Percentiles rank a stretch among this genome's conserved stretches.
phyloP scores from a whole-genome alignment of 1,140 invertebrate species.

The Anastrepha obliqua region DNA sequence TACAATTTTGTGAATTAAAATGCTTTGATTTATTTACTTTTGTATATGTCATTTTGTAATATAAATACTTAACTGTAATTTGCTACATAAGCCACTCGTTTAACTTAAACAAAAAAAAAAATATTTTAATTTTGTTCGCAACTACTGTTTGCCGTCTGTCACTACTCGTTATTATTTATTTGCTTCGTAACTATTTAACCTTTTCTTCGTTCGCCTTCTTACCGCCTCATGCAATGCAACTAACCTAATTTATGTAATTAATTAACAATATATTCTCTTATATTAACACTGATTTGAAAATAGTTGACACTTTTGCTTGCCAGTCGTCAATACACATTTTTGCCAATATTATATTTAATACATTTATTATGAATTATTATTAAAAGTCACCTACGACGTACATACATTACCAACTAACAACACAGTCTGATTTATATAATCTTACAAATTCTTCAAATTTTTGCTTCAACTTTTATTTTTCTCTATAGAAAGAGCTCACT shows the following conservation, averaged over 20 bases:
- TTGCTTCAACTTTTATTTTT: background rate
- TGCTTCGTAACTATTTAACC: background rate
- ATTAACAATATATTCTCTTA: constrained; percentile 7
- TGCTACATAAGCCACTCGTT: no score
- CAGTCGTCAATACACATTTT: constrained; percentile 16
- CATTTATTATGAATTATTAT: constrained; percentile 1
- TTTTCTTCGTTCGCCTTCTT: background rate
- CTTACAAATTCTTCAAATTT: background rate
- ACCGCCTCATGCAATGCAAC: background rate
- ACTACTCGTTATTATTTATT: background rate
- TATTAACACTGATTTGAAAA: background rate
- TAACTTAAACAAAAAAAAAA: no score
- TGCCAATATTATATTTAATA: constrained; percentile 15
- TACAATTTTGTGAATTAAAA: no score
- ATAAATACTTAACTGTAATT: no score
- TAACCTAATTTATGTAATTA: constrained; percentile 15
- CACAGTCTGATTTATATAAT: constrained; percentile 47
- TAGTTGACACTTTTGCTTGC: constrained; percentile 16
- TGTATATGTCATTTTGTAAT: no score
- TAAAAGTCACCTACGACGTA: constrained; percentile 31
- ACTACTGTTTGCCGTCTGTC: no score
- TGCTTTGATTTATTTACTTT: no score
- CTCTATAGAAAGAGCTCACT: background rate
- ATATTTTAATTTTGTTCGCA: no score
- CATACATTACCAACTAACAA: constrained; percentile 52